A percentile compares a stretch with the other conserved stretches of the same genome.
These are phyloP conservation scores for Paramuricea clavata DNA, from an alignment of 92 coral and sea anemone species.

Conservation along the genomic window DNA sequence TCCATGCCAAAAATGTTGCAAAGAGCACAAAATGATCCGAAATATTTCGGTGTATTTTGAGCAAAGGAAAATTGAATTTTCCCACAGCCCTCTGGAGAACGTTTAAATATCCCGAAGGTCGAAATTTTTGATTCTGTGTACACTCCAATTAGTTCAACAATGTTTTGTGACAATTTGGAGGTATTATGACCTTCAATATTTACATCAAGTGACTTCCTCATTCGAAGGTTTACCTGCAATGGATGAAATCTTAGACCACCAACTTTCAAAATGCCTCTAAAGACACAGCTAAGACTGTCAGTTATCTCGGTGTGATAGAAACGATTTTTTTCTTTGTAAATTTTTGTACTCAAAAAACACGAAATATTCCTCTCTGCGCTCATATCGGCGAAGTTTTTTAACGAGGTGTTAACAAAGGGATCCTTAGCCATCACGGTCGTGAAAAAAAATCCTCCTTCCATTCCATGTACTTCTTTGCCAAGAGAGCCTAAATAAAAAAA, in stretches of 20 bases:
- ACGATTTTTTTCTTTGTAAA: not conserved
- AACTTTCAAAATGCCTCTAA: not conserved
- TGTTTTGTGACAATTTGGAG: not conserved
- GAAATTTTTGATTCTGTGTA: not conserved
- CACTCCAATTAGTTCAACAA: constrained; percentile 1
- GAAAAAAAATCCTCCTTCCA: constrained; percentile 6
- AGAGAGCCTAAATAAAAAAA: not conserved
- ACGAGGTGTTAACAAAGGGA: constrained; percentile 6
- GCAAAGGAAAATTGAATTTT: not conserved
- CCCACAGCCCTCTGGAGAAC: not conserved
- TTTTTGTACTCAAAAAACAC: not conserved
- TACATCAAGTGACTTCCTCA: not conserved
- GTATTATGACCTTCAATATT: not conserved
- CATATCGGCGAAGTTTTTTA: not conserved
- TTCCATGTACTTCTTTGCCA: not conserved
- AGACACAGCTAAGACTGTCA: not conserved
- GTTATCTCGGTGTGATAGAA: not conserved
- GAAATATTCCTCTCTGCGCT: constrained; percentile 3
- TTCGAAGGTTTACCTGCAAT: not conserved
- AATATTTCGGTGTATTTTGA: not conserved
- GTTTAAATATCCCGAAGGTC: constrained; percentile 34
- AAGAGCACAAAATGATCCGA: constrained; percentile 27
- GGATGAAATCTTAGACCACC: constrained; percentile 10
- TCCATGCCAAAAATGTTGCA: constrained; percentile 18
- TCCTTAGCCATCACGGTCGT: not conserved